Conservation (phyloP, 2,113 vertebrate genomes). For the Hystrix brachyura region DNA sequence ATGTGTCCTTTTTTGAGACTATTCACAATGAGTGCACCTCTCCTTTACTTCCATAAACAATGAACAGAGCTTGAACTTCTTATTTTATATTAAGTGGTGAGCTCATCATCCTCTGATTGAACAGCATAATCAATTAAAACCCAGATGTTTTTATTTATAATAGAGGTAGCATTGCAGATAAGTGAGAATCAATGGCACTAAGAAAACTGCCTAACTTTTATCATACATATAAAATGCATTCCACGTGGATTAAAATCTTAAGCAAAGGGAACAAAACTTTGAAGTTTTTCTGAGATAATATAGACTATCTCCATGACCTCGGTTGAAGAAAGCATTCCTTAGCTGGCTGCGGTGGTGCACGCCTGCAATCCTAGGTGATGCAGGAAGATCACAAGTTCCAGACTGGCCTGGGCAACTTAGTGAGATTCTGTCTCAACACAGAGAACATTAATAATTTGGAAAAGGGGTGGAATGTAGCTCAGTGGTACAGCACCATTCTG, state of each 20-base stretch:
- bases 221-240: neutral
- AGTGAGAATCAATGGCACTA: neutral
- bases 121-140: neutral
- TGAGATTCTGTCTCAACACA: neutral
- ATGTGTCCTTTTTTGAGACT: neutral
- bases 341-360: neutral
- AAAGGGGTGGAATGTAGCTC: neutral
- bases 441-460: neutral
- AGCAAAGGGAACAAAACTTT: neutral
- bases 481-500: neutral
- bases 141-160: neutral
- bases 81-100: neutral
- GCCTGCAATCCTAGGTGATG: neutral
- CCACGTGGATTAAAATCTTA: slow-evolving; percentile 8
- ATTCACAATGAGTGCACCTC: neutral
- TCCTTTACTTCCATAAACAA: neutral
- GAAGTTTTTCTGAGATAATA: neutral
- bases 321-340: neutral
- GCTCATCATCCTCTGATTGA: neutral
- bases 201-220: neutral
- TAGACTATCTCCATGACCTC: neutral
- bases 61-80: neutral
- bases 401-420: neutral
- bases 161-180: neutral
- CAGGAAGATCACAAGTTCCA: neutral